Conservation (phyloP, 2,888 invertebrate species). For the Drosophila basisetae region DNA sequence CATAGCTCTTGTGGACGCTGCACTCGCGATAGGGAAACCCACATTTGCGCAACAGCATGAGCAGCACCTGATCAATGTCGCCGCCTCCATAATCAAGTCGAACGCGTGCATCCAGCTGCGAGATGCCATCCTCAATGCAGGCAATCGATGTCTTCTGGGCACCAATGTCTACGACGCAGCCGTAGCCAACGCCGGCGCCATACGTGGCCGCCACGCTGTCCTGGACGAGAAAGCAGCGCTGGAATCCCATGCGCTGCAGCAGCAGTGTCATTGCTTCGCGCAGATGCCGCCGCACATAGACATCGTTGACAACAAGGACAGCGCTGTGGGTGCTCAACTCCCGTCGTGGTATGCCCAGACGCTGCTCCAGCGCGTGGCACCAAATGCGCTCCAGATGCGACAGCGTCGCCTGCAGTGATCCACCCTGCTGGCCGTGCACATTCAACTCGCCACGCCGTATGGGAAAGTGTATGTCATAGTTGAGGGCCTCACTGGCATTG, state of each 20-base stretch:
- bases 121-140: slow-evolving; percentile 98
- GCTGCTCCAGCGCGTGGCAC: slow-evolving; percentile 91
- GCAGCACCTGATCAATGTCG: slow-evolving; percentile 95
- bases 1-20: slow-evolving; percentile 88
- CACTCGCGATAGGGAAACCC: slow-evolving; percentile 95
- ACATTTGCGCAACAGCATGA: slow-evolving; percentile 94
- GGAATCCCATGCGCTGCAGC: slow-evolving; percentile 93
- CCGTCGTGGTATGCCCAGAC: slow-evolving; percentile 90
- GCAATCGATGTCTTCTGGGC: slow-evolving; percentile 98
- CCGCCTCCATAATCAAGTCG: slow-evolving; percentile 95
- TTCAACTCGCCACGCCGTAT: slow-evolving; percentile 95
- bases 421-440: slow-evolving; percentile 92
- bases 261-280: slow-evolving; percentile 93
- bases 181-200: slow-evolving; percentile 93
- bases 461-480: slow-evolving; percentile 96
- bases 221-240: slow-evolving; percentile 88
- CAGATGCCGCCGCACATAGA: slow-evolving; percentile 93
- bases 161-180: slow-evolving; percentile 97
- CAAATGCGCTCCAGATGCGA: slow-evolving; percentile 95
- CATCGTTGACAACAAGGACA: slow-evolving; percentile 95
- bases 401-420: slow-evolving; percentile 93
- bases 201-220: slow-evolving; percentile 95
- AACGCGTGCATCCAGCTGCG: slow-evolving; percentile 93
- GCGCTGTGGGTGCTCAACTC: slow-evolving; percentile 93
- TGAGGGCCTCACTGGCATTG: slow-evolving; percentile 86